A percentile compares a stretch with the other conserved stretches of the same genome.
These are phyloP conservation scores for Molossus molossus DNA, from an alignment of 2,797 vertebrate species.

Conservation along the genomic window DNA sequence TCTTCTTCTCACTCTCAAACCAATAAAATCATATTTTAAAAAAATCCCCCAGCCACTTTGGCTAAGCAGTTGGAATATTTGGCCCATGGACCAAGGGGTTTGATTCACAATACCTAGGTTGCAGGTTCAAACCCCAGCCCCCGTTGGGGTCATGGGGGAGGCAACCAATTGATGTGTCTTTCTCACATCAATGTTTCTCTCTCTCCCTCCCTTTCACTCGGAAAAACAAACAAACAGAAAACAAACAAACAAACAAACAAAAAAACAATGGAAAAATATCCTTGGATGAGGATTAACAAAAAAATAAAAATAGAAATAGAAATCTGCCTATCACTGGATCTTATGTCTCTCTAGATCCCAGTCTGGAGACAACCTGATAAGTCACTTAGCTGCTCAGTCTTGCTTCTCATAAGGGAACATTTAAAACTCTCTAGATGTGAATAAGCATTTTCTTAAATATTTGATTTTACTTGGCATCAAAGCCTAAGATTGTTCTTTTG, in stretches of 20 bases:
- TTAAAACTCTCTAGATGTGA: not conserved
- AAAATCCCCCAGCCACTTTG: not conserved
- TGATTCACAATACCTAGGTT: too few relatives aligned
- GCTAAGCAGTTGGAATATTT: too few relatives aligned
- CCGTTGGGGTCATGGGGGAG: too few relatives aligned
- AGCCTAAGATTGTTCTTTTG: not conserved
- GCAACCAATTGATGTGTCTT: too few relatives aligned
- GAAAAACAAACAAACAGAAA: too few relatives aligned
- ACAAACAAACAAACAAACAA: too few relatives aligned
- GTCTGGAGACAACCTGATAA: not conserved
- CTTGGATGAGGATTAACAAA: too few relatives aligned
- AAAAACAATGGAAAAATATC: too few relatives aligned
- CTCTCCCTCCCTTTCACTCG: too few relatives aligned
- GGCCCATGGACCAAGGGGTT: too few relatives aligned
- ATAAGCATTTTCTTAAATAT: not conserved
- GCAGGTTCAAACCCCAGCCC: too few relatives aligned
- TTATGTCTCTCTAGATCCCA: not conserved
- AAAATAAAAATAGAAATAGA: not conserved
- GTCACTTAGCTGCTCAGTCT: not conserved
- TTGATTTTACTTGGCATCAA: conserved; percentile 8
- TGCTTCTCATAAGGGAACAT: not conserved
- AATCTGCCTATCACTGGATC: not conserved
- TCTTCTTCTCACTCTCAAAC: not conserved
- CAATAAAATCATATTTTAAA: not conserved
- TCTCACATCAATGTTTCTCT: too few relatives aligned